phyloP scores from a whole-genome alignment of 2,797 vertebrate species.

The Sardinella longiceps region DNA sequence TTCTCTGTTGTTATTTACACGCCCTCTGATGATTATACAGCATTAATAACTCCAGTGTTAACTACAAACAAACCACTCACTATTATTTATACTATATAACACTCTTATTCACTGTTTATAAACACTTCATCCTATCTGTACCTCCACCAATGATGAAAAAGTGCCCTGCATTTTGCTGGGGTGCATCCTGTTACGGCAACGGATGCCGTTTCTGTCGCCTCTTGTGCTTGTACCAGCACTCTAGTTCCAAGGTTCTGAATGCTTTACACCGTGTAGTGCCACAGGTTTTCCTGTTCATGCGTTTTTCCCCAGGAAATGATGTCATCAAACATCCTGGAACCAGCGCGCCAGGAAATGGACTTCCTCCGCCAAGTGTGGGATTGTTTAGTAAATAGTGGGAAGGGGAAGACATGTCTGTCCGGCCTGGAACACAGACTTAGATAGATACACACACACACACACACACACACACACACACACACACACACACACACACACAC shows the following conservation, averaged over 20 bases:
- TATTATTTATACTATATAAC: not conserved
- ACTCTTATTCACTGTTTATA: not conserved
- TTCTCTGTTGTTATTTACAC: not conserved
- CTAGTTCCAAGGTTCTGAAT: not conserved
- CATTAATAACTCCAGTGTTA: not conserved
- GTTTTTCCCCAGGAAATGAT: slow-evolving; percentile 50
- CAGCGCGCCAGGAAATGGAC: slow-evolving; percentile 46
- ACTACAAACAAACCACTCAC: not conserved
- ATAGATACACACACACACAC: not conserved
- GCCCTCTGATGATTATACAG: not conserved
- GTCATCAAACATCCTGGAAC: slow-evolving; percentile 58
- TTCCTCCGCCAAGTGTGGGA: slow-evolving; percentile 37
- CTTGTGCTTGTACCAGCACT: not conserved
- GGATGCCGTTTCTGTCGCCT: not conserved
- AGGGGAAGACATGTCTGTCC: slow-evolving; percentile 63
- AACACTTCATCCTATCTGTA: not conserved
- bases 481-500: not conserved
- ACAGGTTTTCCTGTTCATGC: slow-evolving; percentile 34
- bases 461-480: not conserved
- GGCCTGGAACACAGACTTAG: slow-evolving; percentile 22
- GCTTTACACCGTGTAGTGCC: not conserved
- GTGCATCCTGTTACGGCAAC: slow-evolving; percentile 1
- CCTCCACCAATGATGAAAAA: not conserved
- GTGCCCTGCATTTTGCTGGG: not conserved
- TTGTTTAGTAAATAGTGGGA: slow-evolving; percentile 58